Evolutionary conservation across 2,888 invertebrate genomes (phyloP), one percentile per base, ranked within the genome.

Genomic region (Hyalella azteca): DNA sequence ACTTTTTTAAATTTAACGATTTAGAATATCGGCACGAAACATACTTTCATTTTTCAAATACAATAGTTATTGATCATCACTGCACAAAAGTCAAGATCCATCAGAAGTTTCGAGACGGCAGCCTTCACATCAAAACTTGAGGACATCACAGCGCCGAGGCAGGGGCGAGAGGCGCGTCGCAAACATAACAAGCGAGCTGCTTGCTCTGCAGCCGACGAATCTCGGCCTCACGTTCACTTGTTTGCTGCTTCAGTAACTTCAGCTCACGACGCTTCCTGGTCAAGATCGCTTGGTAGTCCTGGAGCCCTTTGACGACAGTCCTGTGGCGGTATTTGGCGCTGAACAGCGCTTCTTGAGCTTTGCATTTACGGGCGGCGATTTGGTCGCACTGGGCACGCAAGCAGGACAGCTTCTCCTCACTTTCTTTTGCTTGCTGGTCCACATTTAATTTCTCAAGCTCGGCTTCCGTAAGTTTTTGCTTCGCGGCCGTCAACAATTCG

Each of bases 191-290:
- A n/a, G 32, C 19, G 66, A 36, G 36, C 19, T 66, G 32, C n/a
- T 29, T 66, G 36, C 32, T 36, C 66, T 66, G 66, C 66, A 66
- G 39, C 66, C 66, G 22, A n/a, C 66, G 66, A 13, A 66, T 32
- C 32, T 32, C 66, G 36, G n/a, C 29, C 66, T 66, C 66, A 7
- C 66, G 32, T 13, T 66, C 66, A 5, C 36, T 19, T 36, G 36
- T 36, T 36, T 66, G 32, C 36, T 36, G 36, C 19, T 66, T 66
- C 66, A 66, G 15, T 4, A 66, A n/a, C 39, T 66, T 66, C 19
- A 29, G 36, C 36, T 66, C 66, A 11, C 36, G 2, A n/a, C 66
- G 32, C 36, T 36, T 66, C n/a, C 36, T 66, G 5, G 36, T 1
- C n/a, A 66, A 36, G 19, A 66, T 19, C 36, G 22, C 32, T 29